Evolutionary conservation across 2,113 vertebrate species (phyloP), one percentile per base, ranked within the genome.

Genomic region (Festucalex cinctus): DNA sequence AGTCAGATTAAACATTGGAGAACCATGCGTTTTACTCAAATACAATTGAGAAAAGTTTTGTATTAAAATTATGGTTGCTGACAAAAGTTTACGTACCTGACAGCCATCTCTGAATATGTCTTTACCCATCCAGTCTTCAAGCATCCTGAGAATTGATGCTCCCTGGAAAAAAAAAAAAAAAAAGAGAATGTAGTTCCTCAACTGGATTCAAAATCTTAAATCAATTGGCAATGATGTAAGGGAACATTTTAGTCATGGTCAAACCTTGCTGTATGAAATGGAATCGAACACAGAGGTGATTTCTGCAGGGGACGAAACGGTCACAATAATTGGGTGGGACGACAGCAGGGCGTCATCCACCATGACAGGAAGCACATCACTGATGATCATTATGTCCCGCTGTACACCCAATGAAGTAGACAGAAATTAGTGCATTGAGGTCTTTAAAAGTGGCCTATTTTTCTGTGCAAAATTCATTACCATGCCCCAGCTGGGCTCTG

Each of bases 241-340:
- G 48, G 19, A 6, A 3, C 0, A 1, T 20, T 39, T 64, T 61
- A 16, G 1, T 20, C 48, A 32, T 1, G 7, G 22, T 26, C 20
- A 0, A 65, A 98, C 97, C 95, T 99, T 99, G 84, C 87, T 99
- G 68, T 99, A 99, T 43, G 96, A 99, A 78, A 99, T 97, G 49
- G 88, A 89, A 49, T 99, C 97, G 87, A 99, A 99, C 59, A 96
- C 97, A n/a, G 97, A 98, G 0, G 97, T 98, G 69, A 99, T 99
- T 91, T 98, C 95, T 65, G 92, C 93, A 5, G 95, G 95, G 2
- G 91, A 94, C 2, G 93, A 90, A 57, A 99, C 97, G 0, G 83
- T 6, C 0, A 94, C 92, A n/a, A 98, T 93, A 68, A 99, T 91
- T 0, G 97, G 92, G 63, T 99, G 97, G 35, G 97, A 99, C 44